A percentile compares a stretch with the other conserved stretches of the same genome.
Evolutionary conservation across 2,797 vertebrate genomes (phyloP).

Genomic region (Sylvilagus floridanus): DNA sequence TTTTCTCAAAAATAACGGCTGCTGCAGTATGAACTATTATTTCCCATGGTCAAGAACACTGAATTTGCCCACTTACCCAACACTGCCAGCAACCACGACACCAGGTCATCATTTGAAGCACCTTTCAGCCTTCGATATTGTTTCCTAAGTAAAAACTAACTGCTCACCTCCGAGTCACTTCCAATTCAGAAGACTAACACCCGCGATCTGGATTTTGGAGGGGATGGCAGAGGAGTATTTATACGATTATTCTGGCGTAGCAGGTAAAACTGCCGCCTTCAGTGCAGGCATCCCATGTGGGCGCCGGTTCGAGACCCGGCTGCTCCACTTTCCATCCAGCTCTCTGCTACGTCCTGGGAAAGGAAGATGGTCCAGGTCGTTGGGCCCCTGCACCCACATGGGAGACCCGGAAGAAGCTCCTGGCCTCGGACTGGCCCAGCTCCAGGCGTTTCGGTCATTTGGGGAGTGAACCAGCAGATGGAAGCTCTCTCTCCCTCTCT

Average conservation of each 20-base stretch:
- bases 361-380: no score
- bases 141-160: slow-evolving; percentile 46
- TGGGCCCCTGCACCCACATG: no score
- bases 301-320: no score
- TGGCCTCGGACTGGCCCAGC: no score
- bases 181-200: not conserved
- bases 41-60: not conserved
- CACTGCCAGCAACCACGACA: not conserved
- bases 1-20: not conserved
- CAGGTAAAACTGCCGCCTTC: no score
- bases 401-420: no score
- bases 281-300: no score
- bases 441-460: no score
- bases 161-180: slow-evolving; percentile 14
- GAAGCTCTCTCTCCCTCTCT: no score
- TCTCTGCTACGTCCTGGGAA: no score
- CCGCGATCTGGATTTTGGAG: not conserved
- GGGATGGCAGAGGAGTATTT: not conserved
- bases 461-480: no score
- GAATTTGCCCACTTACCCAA: not conserved
- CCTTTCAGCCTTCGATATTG: slow-evolving; percentile 46
- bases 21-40: not conserved
- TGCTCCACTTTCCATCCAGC: no score
- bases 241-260: not conserved
- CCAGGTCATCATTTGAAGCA: not conserved